Base-by-base conservation (phyloP, 1,140 invertebrate species). In the Rhizoglyphus robini region DNA sequence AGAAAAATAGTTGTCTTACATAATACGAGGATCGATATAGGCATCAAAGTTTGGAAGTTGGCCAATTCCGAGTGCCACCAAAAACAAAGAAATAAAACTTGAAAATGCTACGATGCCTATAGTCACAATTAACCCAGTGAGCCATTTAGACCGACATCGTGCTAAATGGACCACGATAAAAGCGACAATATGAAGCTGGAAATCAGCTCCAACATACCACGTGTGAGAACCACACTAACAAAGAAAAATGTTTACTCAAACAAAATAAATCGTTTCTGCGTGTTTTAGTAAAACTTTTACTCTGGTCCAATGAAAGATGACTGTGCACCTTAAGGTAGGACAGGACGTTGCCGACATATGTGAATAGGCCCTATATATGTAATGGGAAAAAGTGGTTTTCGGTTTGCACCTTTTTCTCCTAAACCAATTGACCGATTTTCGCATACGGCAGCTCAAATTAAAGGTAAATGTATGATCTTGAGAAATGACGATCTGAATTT, bases 121-220 rank as follows among this genome's bases (percentile, higher is more conserved):
- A 8, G 20, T 32, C 8, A 23, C 20, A 5, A 54, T 11, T 32
- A 54, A 23, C 8, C 51, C 51, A 23, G 23, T 32, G 51, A 54
- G 23, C 51, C 51, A 54, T 32, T 32, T 25, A 23, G 23, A 27
- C 20, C 51, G 51, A 54, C 51, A 54, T 15, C 51, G 51, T 11
- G 23, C 23, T 8, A 54, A 23, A 32, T 54, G 51, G 8, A 69
- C 18, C 23, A 69, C 36, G 11, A 61, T 36, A 30, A 67, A 36
- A 1, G 65, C 23, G 5, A 69, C 30, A 0, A 69, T 25, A 34
- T 69, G 29, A 8, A 69, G 48, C 23, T 69, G 68, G 23, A 69
- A 69, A 47, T 69, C 68, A 0, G 68, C 68, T 27, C 51, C 60
- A 30, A 69, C 18, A 36, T 69, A 69, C 68, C 68, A 69, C 2